Percentiles rank a stretch among this genome's conserved stretches.
Evolutionary conservation across 1,140 invertebrate species (phyloP).

Genomic region (Paracyclopina nana): DNA sequence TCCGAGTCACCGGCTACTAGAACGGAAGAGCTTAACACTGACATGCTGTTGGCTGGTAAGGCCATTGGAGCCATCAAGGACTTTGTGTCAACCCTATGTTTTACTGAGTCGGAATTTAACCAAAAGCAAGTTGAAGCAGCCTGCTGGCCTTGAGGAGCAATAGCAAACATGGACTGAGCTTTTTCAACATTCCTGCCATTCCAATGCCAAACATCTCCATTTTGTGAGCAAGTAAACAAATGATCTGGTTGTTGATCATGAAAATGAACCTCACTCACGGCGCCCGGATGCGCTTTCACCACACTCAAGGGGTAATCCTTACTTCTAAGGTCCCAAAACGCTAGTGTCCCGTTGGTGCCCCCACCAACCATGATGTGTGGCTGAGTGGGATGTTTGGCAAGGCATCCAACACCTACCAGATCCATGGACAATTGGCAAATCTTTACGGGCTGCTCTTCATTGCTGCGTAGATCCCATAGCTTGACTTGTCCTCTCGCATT

Average conservation of each 20-base stretch:
- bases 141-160: not conserved
- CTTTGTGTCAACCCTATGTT: not conserved
- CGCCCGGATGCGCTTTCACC: not conserved
- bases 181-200: not conserved
- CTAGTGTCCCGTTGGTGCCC: not conserved
- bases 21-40: not conserved
- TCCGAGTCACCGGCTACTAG: not conserved
- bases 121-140: not conserved
- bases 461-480: conserved; percentile 1
- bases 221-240: conserved; percentile 4
- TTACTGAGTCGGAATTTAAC: not conserved
- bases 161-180: not conserved
- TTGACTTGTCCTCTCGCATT: conserved; percentile 1
- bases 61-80: not conserved
- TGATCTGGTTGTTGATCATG: not conserved
- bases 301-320: not conserved
- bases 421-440: not conserved
- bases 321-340: conserved; percentile 1
- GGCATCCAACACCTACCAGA: not conserved
- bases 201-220: conserved; percentile 4
- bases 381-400: not conserved
- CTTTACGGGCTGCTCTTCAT: not conserved
- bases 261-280: conserved; percentile 2
- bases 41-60: not conserved
- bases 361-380: not conserved